Evolutionary conservation across 30 jellyfish, hydroid and myxozoan species (phyloP), one percentile per base, ranked within the genome.

Genomic region (Aurelia aurita complex sp. Pacific): DNA sequence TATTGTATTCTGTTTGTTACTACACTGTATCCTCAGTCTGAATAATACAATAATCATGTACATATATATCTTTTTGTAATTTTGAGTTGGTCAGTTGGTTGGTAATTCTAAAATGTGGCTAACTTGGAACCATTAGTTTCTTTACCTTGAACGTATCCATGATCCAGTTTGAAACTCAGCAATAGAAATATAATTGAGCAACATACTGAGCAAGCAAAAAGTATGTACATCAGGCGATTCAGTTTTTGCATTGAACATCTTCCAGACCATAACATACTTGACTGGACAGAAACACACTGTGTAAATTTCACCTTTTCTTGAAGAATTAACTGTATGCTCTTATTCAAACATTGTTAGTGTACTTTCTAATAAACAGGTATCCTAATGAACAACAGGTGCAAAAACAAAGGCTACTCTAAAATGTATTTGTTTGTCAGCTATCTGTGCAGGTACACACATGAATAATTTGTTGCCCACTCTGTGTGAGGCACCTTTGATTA

Each of bases 141-240:
- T 67, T 51, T 73, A 73, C 82, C 82, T 29, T 18, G 18, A 15
- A 54, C 12, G 17, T 19, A 2, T 50, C 82, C 81, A 43, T 68
- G 51, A 12, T 82, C 91, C 57, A 82, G 91, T 33, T 61, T 82
- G 46, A 64, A 69, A 57, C 85, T 82, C 68, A 82, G 46, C 3
- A 82, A 50, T 19, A 71, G 14, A 59, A 82, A 75, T 57, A 82
- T 33, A 7, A 82, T 10, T 23, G 91, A 70, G 75, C 91, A 82
- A n/a, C 91, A 67, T 33, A 82, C 60, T 13, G 91, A 82, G 74
- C 91, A 82, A 4, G 72, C 85, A 10, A 82, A 55, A 64, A 82
- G 64, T 12, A 82, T 50, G 71, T 68, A 75, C 85, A 82, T 51
- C 46, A 82, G 50, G 17, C 75, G 55, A 34, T 82, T 70, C 29